Evolutionary conservation across 2,888 invertebrate genomes (phyloP).

Genomic region (Willowsia nigromaculata): DNA sequence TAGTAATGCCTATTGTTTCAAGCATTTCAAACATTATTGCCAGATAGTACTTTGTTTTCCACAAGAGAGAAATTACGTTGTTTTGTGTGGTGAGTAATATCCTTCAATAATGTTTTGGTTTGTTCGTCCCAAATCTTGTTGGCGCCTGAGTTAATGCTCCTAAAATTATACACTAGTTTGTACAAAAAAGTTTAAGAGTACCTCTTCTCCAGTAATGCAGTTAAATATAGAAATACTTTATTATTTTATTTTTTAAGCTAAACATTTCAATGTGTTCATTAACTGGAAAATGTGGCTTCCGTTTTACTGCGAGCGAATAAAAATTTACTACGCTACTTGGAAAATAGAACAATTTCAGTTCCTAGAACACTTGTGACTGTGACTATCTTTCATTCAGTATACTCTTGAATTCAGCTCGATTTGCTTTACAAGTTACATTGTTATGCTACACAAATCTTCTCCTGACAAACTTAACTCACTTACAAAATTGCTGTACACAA

Average conservation of each 20-base stretch:
- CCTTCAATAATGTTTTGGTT: neutral
- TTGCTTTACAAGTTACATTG: too few species aligned
- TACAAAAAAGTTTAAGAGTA: too few species aligned
- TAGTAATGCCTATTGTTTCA: neutral
- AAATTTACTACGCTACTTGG: neutral
- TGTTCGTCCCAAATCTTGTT: constrained; percentile 50
- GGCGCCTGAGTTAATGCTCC: neutral
- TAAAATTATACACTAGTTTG: neutral
- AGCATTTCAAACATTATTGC: neutral
- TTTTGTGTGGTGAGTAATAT: neutral
- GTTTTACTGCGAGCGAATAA: neutral
- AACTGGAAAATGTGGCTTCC: neutral
- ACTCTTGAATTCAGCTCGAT: too few species aligned
- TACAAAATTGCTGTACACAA: too few species aligned
- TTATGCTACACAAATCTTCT: too few species aligned
- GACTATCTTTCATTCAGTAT: neutral
- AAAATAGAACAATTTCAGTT: neutral
- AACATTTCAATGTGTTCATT: neutral
- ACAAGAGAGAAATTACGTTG: constrained; percentile 31
- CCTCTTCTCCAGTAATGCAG: too few species aligned
- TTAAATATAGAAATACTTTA: too few species aligned
- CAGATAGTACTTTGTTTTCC: neutral
- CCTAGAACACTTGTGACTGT: too few species aligned
- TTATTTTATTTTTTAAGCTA: neutral
- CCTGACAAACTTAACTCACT: too few species aligned